Base-by-base conservation (phyloP, 2,113 vertebrate species). In the Elgaria multicarinata region DNA sequence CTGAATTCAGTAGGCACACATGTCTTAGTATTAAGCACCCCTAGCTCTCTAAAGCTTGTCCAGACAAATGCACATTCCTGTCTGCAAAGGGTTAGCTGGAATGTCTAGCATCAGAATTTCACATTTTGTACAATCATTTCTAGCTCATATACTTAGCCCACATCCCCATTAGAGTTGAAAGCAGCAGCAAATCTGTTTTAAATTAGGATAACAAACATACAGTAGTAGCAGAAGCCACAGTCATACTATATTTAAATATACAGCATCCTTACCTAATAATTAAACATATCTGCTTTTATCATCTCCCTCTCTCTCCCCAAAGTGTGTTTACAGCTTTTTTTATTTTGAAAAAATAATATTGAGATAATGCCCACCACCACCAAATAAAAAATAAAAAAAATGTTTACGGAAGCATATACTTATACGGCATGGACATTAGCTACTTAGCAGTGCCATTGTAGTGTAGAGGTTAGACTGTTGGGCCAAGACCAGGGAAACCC, bases 41-140 rank as follows among this genome's bases (percentile, higher is more conserved):
- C 78, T 95, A 95, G 93, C 92, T 95, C 93, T 94, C 91, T 82
- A 95, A 90, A 94, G 94, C 96, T 94, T 96, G 94, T 95, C 96
- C 95, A 98, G 97, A 98, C 97, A 96, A 95, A 97, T 87, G 95
- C 93, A 95, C 97, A 98, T 98, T 98, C 97, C 96, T 97, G 95
- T 96, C 95, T 96, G 92, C 96, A 95, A 96, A 93, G 93, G 91
- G 93, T 95, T 93, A 96, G 94, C 53, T 62, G 97, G 97, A 97
- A 97, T 98, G 97, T 98, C 97, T 98, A 97, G 94, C 90, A 95
- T 96, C 91, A 95, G 87, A 95, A 96, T 93, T 94, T 95, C 93
- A 96, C 94, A 96, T 97, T 97, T 96, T 94, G 89, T 94, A 87
- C 93, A 96, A 94, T 96, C 97, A 96, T 93, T 98, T 98, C 96